These are phyloP conservation scores for Mionectes macconnelli DNA, from an alignment of 2,113 vertebrate genomes.

Conservation along the genomic window DNA sequence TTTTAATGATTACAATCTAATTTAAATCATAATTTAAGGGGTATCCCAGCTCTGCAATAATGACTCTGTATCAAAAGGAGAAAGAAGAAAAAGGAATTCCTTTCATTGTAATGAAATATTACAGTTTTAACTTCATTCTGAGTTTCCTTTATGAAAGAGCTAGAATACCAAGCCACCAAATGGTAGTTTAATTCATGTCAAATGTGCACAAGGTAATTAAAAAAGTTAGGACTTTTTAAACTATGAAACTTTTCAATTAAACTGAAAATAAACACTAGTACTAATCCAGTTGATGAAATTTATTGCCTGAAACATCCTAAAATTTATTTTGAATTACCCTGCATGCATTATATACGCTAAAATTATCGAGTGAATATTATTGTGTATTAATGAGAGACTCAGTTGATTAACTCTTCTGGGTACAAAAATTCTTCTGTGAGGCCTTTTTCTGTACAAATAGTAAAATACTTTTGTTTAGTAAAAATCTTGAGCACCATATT, in stretches of 20 bases:
- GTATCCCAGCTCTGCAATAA: background rate
- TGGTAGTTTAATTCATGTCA: constrained; percentile 2
- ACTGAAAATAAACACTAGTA: background rate
- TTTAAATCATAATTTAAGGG: background rate
- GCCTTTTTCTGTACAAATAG: background rate
- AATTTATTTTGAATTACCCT: constrained; percentile 40
- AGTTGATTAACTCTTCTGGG: background rate
- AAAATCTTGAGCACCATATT: background rate
- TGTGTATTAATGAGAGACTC: background rate
- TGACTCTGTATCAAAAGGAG: background rate
- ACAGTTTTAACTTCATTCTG: background rate
- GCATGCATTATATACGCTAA: background rate
- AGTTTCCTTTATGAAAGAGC: background rate
- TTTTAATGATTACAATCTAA: background rate
- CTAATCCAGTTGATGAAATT: constrained; percentile 16
- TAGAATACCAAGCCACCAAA: background rate
- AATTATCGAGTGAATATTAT: constrained; percentile 1
- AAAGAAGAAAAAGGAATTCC: background rate
- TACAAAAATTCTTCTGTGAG: background rate
- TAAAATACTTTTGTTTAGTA: background rate
- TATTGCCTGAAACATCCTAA: constrained; percentile 13
- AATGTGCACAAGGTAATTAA: background rate
- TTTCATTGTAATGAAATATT: background rate
- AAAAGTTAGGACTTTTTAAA: background rate
- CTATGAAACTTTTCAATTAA: background rate